A percentile compares a stretch with the other conserved stretches of the same genome.
Evolutionary conservation across 2,113 vertebrate genomes (phyloP).

Genomic region (Dicerorhinus sumatrensis): DNA sequence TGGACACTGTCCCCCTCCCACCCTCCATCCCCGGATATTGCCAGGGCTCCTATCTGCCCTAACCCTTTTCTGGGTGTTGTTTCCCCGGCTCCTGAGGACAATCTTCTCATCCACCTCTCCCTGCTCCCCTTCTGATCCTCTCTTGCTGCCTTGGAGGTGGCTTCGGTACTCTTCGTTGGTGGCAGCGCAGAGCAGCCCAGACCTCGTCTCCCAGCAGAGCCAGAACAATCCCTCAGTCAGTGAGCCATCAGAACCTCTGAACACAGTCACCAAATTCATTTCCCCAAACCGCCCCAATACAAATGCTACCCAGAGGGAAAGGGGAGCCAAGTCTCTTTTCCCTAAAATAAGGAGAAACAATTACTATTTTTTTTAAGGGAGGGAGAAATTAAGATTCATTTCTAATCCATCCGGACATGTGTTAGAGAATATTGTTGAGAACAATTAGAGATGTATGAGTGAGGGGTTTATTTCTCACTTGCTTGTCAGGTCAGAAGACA

Average conservation of each 20-base stretch:
- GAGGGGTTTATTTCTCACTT: conserved; percentile 71
- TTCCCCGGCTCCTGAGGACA: neutral
- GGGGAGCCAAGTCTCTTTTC: neutral
- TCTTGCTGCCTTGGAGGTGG: neutral
- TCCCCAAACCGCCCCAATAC: neutral
- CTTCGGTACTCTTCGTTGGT: neutral
- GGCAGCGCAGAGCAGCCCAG: neutral
- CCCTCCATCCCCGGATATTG: neutral
- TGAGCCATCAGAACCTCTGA: neutral
- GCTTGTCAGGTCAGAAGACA: conserved; percentile 82
- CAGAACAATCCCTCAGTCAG: neutral
- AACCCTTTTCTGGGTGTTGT: neutral
- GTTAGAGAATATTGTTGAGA: conserved; percentile 63
- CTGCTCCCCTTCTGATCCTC: neutral
- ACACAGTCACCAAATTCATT: conserved; percentile 7
- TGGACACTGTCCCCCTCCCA: neutral
- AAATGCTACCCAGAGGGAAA: neutral
- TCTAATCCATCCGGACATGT: conserved; percentile 59
- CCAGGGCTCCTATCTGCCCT: neutral
- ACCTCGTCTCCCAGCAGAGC: neutral
- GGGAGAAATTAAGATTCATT: conserved; percentile 29
- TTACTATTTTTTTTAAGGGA: neutral
- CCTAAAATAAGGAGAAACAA: conserved; percentile 41
- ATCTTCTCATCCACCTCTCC: neutral
- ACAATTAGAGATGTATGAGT: conserved; percentile 71